Evolutionary conservation across 2,113 vertebrate genomes (phyloP), one percentile per base, ranked within the genome.

Genomic region (Tachuris rubrigastra): DNA sequence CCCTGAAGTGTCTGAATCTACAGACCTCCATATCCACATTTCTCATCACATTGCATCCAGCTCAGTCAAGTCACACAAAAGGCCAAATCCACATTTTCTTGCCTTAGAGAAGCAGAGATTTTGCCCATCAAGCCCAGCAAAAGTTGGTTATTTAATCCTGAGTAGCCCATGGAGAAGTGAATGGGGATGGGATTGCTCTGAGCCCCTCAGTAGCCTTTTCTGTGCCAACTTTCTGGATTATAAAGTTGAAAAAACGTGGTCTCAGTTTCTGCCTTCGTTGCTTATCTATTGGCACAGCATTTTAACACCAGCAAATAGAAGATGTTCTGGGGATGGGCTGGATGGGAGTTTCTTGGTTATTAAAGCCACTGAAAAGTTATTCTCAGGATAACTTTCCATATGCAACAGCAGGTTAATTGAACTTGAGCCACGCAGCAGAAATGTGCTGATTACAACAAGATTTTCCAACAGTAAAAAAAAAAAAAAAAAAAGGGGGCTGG

Each of bases 381-480:
- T 67, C 75, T 50, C 42, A 23, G 39, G 53, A 8, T 19, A 67
- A 44, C 15, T 89, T 95, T 89, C 83, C 39, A 2, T 81, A 20
- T 30, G 42, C 86, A 71, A 47, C 78, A 67, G 60, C 73, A 87
- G 76, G 63, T 93, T 89, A 58, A 74, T 42, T 89, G 91, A 87
- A 89, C 80, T 75, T 53, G 42, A 86, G 71, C 82, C 90, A 79
- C 1, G 28, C 47, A 78, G 66, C n/a, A 95, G 94, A 94, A 96
- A 97, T 86, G 73, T 90, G 86, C 90, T 93, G 94, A 95, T 80
- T 71, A 42, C 83, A 78, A 53, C 85, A 85, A 90, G 31, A 67
- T 90, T 85, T 95, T 88, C 73, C 72, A 94, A 49, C 25, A 80
- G 67, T 1, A 56, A 52, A 72, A 75, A 60, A 62, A 30, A 65